Base-by-base conservation (phyloP, 2,113 vertebrate species). In the Aspidoscelis tigris region DNA sequence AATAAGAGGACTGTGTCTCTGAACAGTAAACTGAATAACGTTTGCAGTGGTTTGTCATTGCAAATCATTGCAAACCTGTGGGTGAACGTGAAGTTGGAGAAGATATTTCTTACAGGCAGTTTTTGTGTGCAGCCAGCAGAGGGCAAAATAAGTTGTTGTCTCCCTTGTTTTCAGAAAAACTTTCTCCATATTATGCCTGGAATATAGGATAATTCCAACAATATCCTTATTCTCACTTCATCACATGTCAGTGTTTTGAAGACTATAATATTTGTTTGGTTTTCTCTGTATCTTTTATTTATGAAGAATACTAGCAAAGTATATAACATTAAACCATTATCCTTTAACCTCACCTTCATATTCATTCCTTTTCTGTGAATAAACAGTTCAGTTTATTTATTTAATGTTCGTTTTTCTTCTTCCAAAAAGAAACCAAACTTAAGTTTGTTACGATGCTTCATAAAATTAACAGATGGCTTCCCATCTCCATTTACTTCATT, bases 51-150 rank as follows among this genome's bases (percentile, higher is more conserved):
- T 10, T 33, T 53, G 20, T 68, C 55, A 26, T 22, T 76, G 21
- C 24, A 41, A 76, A 50, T 64, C 74, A 75, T 22, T 33, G 43
- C 41, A 72, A 65, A 72, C 5, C 65, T 43, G 64, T 50, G 71
- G 14, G 12, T 47, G 43, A 22, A 11, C 47, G 4, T 14, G 41
- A 44, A 64, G 55, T 2, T 85, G 7, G 11, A 53, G 7, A 18
- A 44, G 53, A 11, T 39, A 11, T 18, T 22, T 73, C n/a, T 74
- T 22, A 61, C 7, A 0, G 0, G 0, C 33, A 76, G 7, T 78
- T 44, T 71, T 78, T 43, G n/a, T 71, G 76, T 66, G 47, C 82
- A 88, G 87, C 92, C 94, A 92, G 91, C 88, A 94, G 93, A 87
- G 92, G 94, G 93, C 92, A 91, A 91, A 93, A 80, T 71, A 86